A percentile compares a stretch with the other conserved stretches of the same genome.
Evolutionary conservation across 2,113 vertebrate genomes (phyloP).

Genomic region (Oncorhynchus keta): DNA sequence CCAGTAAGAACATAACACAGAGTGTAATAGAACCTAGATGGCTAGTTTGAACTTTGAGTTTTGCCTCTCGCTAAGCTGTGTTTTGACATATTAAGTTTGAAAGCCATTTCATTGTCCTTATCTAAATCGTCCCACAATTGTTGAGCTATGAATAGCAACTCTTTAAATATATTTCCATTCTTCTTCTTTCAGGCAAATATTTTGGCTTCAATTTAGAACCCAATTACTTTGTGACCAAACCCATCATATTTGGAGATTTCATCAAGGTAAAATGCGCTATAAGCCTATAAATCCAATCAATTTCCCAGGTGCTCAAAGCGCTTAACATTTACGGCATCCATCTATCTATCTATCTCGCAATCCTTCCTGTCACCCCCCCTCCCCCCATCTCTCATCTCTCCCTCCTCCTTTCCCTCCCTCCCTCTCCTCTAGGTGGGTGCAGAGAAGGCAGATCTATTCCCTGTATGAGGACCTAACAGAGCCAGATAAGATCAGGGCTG

Average conservation of each 20-base stretch:
- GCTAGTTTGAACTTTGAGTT: no score
- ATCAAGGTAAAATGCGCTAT: conserved; percentile 70
- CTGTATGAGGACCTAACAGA: conserved; percentile 81
- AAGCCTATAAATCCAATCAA: background rate
- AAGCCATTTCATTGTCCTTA: no score
- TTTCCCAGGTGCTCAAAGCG: background rate
- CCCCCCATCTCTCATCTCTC: background rate
- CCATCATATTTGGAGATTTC: conserved; percentile 86
- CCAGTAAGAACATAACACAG: no score
- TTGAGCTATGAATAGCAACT: background rate
- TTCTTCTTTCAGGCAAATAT: conserved; percentile 72
- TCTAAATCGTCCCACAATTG: background rate
- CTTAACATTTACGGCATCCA: background rate
- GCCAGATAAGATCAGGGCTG: conserved; percentile 71
- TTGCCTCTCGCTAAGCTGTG: no score
- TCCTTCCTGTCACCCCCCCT: background rate
- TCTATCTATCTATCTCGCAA: background rate
- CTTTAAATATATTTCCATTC: background rate
- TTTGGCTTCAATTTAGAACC: conserved; percentile 78
- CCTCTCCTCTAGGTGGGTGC: conserved; percentile 57
- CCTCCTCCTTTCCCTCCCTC: background rate
- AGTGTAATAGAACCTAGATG: no score
- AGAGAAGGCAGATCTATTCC: conserved; percentile 71
- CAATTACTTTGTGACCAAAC: conserved; percentile 73
- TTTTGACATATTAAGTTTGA: no score